Base-by-base conservation (phyloP, 1,140 invertebrate genomes). In the Papilio helenus region DNA sequence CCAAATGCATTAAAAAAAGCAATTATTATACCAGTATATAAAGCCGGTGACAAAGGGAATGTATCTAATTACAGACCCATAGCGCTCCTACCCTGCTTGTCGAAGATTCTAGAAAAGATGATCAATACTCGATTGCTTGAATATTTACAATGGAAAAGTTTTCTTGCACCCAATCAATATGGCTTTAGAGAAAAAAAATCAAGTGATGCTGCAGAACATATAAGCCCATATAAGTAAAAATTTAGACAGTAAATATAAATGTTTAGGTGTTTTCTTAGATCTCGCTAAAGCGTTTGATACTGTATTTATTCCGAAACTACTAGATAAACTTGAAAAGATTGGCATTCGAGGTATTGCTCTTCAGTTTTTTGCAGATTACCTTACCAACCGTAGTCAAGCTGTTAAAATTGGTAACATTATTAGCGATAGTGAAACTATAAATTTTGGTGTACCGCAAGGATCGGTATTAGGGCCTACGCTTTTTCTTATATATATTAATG, bases 31-130 rank as follows among this genome's bases (percentile, higher is more conserved):
- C 80, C 76, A 2, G 20, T 81, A 1, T 58, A 65, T 3, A 81
- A 81, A 65, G 44, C 42, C 12, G 73, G 61, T 10, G 51, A 73
- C 23, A 42, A 46, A n/a, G 42, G n/a, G 49, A 18, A 74, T 71
- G 65, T 76, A 29, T 76, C 55, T 72, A 81, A 81, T 72, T 81
- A 81, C 23, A 65, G 80, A 23, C 80, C 80, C 20, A 79, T 81
- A 26, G 77, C 80, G n/a, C 29, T 81, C 18, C 5, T 81, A 20
- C n/a, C 73, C 0, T 68, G 34, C 2, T 71, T 81, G 1, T 79
- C 77, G 4, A 81, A 81, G 44, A 79, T 79, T 26, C 49, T 81
- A 23, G 78, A 81, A 39, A 79, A 79, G 16, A 16, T 79, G 12
- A 26, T 81, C 3, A 79, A 81, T 23, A 76, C 46, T n/a, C 42